Evolutionary conservation across 2,113 vertebrate species (phyloP), one percentile per base, ranked within the genome.

Genomic region (Helogale parvula): DNA sequence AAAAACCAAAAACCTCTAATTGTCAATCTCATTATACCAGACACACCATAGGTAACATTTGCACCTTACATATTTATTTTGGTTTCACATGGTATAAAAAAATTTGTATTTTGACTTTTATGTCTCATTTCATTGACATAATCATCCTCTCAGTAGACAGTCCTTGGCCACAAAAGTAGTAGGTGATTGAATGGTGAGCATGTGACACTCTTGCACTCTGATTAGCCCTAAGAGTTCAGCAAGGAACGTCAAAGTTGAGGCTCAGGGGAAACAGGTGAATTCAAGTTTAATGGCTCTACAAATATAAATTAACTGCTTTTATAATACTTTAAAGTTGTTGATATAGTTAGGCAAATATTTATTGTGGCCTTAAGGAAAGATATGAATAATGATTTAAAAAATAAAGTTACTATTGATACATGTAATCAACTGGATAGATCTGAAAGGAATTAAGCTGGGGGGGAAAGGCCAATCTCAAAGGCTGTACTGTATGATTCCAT

Each of bases 171-270:
- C 31, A 85, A 72, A 88, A 27, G 76, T 72, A 88, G 8, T 54
- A 1, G 31, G 21, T 8, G 57, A 3, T 1, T 47, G 66, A 92
- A 79, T 57, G 31, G 66, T 4, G 7, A 88, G 54, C 17, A 16
- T 68, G 52, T 69, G 72, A 93, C 45, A 52, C 25, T 60, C 19
- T 3, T 50, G 41, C 15, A 66, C 31, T 88, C 27, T 69, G 35
- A 50, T 47, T 41, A 38, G 12, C 21, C 47, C 27, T 90, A 93
- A 74, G 13, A 69, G 41, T 52, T 87, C 23, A 45, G 50, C 47
- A 85, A 94, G 25, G 88, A 94, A 79, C 74, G 63, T 80, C 47
- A 85, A 91, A 94, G 79, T 7, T 63, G 41, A 41, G 41, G 41
- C 41, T 41, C 41, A 41, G 41, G 41, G 41, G 41, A 41, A 41